Base-by-base conservation (phyloP, 2,888 invertebrate genomes). In the Trachelus troglodyta region DNA sequence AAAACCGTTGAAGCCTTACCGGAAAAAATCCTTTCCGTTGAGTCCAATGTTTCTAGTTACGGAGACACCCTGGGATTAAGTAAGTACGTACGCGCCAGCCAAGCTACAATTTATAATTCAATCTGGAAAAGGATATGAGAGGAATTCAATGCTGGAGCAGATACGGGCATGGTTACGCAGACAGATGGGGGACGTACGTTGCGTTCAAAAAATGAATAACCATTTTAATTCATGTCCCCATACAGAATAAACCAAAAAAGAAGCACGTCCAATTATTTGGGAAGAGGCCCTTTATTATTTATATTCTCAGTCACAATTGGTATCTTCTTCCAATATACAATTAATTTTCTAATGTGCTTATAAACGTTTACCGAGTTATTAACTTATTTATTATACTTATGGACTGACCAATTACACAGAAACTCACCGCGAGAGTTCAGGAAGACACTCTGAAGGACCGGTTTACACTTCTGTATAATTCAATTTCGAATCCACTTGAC, bases 401-500 rank as follows among this genome's bases (percentile, higher is more conserved):
- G 40, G 23, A 23, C 23, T 23, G 23, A 56, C 6, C 40, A 56
- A 56, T 56, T 56, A 56, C 40, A 56, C 23, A 56, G 9, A 56
- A 56, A 56, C 40, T 15, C 1, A 40, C 40, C 40, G 2, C 23
- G 23, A 23, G 40, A 23, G 6, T 6, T 56, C 23, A 9, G 40
- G 40, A 15, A 56, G 40, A 56, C 23, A 56, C 40, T 40, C 15
- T 2, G 9, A 56, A 56, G 40, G 40, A 23, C 40, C 40, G 40
- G 23, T 1, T 23, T 56, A 23, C 9, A 9, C 40, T 9, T 37
- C 73, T 33, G 69, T 79, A 77, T 78, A 74, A 75, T 77, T 86
- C 83, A 83, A 86, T 86, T 86, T 84, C 81, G 79, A 77, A 76
- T 76, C 76, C 77, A 56, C 40, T 56, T 56, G 40, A 56, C 40